phyloP scores from a whole-genome alignment of 2,113 vertebrate species.

The Oreochromis spilurus region DNA sequence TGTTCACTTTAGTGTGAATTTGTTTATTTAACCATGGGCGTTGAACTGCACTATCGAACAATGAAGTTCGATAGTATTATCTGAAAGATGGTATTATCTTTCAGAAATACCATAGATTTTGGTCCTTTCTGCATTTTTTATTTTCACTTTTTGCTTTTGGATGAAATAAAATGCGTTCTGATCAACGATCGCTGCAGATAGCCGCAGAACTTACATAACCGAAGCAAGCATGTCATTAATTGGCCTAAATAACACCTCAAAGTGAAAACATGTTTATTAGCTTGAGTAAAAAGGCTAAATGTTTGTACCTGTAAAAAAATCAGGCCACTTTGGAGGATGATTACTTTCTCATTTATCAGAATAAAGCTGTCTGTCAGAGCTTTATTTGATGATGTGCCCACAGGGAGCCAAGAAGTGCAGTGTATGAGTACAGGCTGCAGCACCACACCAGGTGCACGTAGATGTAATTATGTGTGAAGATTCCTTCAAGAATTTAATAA shows the following conservation, averaged over 20 bases:
- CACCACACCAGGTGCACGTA: slow-evolving; percentile 17
- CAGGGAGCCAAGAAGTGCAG: background rate
- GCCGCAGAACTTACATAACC: background rate
- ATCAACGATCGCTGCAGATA: background rate
- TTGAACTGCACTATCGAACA: background rate
- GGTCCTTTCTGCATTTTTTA: background rate
- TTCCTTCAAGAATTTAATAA: slow-evolving; percentile 19
- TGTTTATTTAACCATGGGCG: background rate
- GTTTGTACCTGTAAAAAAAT: slow-evolving; percentile 12
- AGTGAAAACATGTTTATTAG: background rate
- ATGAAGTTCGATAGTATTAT: too few species aligned
- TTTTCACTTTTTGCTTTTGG: background rate
- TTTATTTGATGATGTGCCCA: background rate
- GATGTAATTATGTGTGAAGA: slow-evolving; percentile 16
- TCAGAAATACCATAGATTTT: background rate
- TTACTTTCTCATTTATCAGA: slow-evolving; percentile 28
- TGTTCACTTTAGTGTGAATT: background rate
- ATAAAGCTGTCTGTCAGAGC: slow-evolving; percentile 15
- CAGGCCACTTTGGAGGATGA: background rate
- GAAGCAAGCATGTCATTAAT: background rate
- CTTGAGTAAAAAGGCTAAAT: background rate
- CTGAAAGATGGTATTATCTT: too few species aligned
- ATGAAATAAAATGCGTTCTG: background rate
- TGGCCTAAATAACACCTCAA: background rate
- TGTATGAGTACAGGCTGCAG: slow-evolving; percentile 5